Conservation (phyloP, 2,113 vertebrate species). For the Harpagus bidentatus region DNA sequence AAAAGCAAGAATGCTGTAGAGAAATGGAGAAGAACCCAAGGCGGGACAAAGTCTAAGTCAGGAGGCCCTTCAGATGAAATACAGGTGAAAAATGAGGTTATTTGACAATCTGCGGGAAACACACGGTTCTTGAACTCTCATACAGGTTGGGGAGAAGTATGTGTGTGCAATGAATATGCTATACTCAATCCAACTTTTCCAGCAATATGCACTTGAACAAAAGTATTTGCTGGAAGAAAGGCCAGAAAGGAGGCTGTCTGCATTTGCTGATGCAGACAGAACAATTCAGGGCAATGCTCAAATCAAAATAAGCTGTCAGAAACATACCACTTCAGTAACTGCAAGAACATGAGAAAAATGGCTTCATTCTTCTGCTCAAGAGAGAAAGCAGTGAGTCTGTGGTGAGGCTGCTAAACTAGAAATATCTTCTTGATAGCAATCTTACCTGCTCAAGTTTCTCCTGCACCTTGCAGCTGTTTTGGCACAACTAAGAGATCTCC, state of each 20-base stretch:
- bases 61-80: not conserved
- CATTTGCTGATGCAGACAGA: not conserved
- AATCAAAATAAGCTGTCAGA: not conserved
- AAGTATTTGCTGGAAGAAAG: not conserved
- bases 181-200: not conserved
- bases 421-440: not conserved
- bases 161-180: not conserved
- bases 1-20: not conserved
- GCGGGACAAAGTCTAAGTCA: not conserved
- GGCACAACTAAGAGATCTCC: not conserved
- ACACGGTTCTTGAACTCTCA: not conserved
- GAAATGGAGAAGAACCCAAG: not conserved
- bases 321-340: not conserved
- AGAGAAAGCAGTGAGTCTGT: not conserved
- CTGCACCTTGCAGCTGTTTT: conserved; percentile 12
- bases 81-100: not conserved
- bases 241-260: not conserved
- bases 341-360: not conserved
- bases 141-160: not conserved
- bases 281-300: not conserved
- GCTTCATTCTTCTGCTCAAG: not conserved
- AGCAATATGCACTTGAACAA: not conserved
- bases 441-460: not conserved
- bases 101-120: not conserved
- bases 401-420: not conserved